A percentile compares a stretch with the other conserved stretches of the same genome.
phyloP scores from a whole-genome alignment of 2,888 invertebrate genomes.

The Cephonodes hylas region DNA sequence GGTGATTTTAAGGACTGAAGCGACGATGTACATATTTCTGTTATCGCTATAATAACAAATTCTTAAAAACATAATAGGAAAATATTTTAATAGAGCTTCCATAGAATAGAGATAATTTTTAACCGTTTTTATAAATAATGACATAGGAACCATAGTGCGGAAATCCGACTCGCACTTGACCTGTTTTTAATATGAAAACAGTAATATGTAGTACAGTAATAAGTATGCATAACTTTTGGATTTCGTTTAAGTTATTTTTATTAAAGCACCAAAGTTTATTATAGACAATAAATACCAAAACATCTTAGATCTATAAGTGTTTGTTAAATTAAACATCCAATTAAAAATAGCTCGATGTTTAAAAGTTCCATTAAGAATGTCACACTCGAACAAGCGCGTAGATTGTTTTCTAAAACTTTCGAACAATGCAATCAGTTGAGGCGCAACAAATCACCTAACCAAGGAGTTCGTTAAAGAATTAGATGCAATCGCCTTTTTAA shows the following conservation, averaged over 20 bases:
- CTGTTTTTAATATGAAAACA: too few relatives aligned
- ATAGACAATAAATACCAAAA: not conserved
- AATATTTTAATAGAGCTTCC: too few relatives aligned
- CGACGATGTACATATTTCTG: too few relatives aligned
- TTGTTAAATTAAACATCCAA: not conserved
- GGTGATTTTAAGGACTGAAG: too few relatives aligned
- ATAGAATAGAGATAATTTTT: too few relatives aligned
- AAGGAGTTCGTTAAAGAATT: constrained; percentile 20
- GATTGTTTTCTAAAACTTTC: not conserved
- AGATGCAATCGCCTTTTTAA: constrained; percentile 18
- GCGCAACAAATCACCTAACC: constrained; percentile 23
- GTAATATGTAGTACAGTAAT: not conserved
- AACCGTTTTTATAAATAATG: too few relatives aligned
- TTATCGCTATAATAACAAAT: too few relatives aligned
- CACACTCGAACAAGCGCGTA: not conserved
- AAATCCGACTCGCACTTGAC: too few relatives aligned
- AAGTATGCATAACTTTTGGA: not conserved
- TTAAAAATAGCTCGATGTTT: not conserved
- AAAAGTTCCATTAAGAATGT: not conserved
- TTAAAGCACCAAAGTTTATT: too few relatives aligned
- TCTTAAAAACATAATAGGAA: not conserved
- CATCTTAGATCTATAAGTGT: not conserved
- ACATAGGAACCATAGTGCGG: too few relatives aligned
- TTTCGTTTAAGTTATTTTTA: too few relatives aligned
- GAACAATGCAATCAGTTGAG: not conserved